A percentile compares a stretch with the other conserved stretches of the same genome.
phyloP scores from a whole-genome alignment of 2,888 invertebrate species.

The Ecliptopera silaceata region DNA sequence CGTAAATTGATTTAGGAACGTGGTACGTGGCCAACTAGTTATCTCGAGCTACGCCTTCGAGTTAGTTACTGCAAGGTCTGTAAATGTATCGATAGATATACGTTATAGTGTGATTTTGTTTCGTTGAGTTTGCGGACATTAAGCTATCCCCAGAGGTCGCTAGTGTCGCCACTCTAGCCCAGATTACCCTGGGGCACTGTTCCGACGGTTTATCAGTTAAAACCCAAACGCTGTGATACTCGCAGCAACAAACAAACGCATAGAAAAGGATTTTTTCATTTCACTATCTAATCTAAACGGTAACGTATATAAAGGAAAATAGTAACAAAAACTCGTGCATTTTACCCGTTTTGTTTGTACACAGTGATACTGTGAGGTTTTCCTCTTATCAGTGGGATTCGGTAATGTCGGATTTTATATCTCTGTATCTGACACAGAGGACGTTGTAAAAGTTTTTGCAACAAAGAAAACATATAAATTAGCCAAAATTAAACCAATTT shows the following conservation, averaged over 20 bases:
- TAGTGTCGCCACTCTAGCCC: conserved; percentile 44
- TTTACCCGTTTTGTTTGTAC: conserved; percentile 24
- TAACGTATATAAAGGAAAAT: conserved; percentile 39
- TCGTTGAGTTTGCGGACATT: conserved; percentile 39
- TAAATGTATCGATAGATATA: conserved; percentile 20
- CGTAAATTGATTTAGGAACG: conserved; percentile 17
- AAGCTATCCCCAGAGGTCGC: conserved; percentile 39
- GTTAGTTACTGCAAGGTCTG: conserved; percentile 16
- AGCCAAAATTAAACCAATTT: conserved; percentile 1
- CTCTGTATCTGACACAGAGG: conserved; percentile 10
- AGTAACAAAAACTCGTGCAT: conserved; percentile 28
- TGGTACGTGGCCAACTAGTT: conserved; percentile 20
- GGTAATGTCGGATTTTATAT: conserved; percentile 16
- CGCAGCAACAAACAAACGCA: conserved; percentile 37
- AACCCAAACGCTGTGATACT: conserved; percentile 41
- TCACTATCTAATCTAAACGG: conserved; percentile 34
- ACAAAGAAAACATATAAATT: conserved; percentile 11
- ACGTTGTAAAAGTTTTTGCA: conserved; percentile 14
- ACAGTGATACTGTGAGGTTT: conserved; percentile 16
- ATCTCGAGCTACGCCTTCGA: conserved; percentile 14
- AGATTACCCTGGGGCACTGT: conserved; percentile 54
- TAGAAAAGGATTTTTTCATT: conserved; percentile 35
- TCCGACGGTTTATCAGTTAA: conserved; percentile 50
- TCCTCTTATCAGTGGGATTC: conserved; percentile 21
- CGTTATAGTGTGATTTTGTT: conserved; percentile 32